Base-by-base conservation (phyloP, 2,113 vertebrate species). In the Notothenia rossii region DNA sequence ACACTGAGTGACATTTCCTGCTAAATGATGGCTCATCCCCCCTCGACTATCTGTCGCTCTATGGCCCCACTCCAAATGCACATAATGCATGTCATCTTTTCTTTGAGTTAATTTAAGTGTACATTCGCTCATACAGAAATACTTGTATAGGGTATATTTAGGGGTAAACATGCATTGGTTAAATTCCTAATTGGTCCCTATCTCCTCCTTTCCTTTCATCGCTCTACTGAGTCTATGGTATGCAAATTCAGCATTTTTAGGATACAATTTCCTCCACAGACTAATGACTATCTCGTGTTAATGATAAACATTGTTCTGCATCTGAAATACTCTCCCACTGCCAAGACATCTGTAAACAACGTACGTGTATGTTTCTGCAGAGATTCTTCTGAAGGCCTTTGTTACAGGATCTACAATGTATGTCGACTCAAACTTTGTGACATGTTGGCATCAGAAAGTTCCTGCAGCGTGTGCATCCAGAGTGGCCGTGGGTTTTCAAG, bases 401-500 rank as follows among this genome's bases (percentile, higher is more conserved):
- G 29, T 33, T 12, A 50, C n/a, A 43, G 10, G 58, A 73, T 62
- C 49, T 66, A 40, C 6, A 7, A 46, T 75, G 5, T 67, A 64
- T 14, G 4, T 56, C 63, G 62, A 40, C 62, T 68, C 53, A 64
- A 59, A 81, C 58, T 58, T 58, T 18, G 20, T 45, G 77, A 72
- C 66, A 76, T 0, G 17, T 25, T 40, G 0, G 2, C 8, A 61
- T 75, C 51, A 81, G 60, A 81, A 56, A 56, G 86, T 29, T 29
- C 29, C 51, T 43, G 0, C 25, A 0, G 51, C 40, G 7, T 60
- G 66, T 65, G 87, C 83, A 87, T 88, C 72, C 72, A 69, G 51
- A 86, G 64, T 54, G 62, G 62, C 75, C 59, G 9, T 2, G 60
- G 71, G 69, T 77, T 85, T 76, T 40, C 62, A 82, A 79, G 59